Evolutionary conservation across 2,888 invertebrate genomes (phyloP), one percentile per base, ranked within the genome.

Genomic region (Pyrocoelia pectoralis): DNA sequence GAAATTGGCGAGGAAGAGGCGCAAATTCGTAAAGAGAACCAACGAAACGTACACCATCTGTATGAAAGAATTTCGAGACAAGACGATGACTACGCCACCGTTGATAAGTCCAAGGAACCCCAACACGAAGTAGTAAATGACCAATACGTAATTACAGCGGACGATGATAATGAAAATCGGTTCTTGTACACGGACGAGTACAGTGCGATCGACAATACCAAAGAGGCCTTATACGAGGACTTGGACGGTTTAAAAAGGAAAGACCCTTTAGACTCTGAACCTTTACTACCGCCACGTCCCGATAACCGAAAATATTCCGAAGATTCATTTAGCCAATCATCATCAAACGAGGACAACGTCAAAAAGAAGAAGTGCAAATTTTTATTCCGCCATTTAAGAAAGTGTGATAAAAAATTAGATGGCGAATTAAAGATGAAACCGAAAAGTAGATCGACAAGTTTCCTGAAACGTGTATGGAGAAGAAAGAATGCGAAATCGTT

Each of bases 401-500:
- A 29, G 51, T 41, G 17, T n/a, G 33, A 33, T 33, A 69, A 65
- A 28, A 65, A 61, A 10, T 19, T 13, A 10, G 57, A 66, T 17
- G 55, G 40, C 29, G 5, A 24, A 41, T 8, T 14, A 19, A 64
- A 67, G 55, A 14, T 19, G 17, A 67, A 60, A 15, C 63, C 69
- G 56, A 48, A 73, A 14, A 70, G 67, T 56, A 74, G 75, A 60
- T 69, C 73, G 5, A 53, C 68, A 10, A 77, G 76, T 64, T 77
- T 77, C 28, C 66, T 77, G 6, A 67, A 61, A 12, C 59, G 72
- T 56, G 72, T 77, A 3, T 77, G 73, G 74, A 70, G 68, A 40
- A 71, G 61, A 46, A 76, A 73, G 58, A n/a, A n/a, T n/a, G 56
- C 28, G 0, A 72, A 68, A 50, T 50, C 54, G 1, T 29, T 61